These are phyloP conservation scores for Sorex maritimensis DNA, from an alignment of 2,797 vertebrate genomes.

Conservation along the genomic window DNA sequence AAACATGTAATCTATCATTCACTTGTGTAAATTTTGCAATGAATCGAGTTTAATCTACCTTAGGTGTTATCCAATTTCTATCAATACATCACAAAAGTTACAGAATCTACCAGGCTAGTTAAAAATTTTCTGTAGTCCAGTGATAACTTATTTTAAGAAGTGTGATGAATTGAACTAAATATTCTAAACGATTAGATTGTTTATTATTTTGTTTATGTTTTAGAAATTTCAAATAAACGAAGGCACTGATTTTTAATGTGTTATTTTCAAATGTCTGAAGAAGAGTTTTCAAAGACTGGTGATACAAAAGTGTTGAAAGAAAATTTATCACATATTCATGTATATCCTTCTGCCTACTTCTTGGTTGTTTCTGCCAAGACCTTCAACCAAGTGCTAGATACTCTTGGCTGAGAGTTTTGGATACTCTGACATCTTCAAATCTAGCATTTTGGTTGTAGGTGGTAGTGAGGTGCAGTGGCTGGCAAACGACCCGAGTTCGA, in stretches of 20 bases:
- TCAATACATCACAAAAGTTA: too few species aligned
- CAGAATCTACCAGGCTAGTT: too few species aligned
- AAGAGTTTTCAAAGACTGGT: not conserved
- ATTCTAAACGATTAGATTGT: not conserved
- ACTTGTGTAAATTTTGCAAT: not conserved
- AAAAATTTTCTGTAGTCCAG: not conserved
- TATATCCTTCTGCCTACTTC: not conserved
- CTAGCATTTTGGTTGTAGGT: not conserved
- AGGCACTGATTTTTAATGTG: not conserved
- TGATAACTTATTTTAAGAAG: constrained; percentile 27
- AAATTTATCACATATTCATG: not conserved
- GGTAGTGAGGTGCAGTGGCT: too few species aligned
- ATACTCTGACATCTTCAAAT: not conserved
- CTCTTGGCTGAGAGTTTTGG: not conserved
- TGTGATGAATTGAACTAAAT: not conserved
- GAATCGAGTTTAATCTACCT: constrained; percentile 41
- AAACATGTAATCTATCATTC: not conserved
- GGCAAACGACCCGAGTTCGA: too few species aligned
- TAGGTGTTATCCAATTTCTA: too few species aligned
- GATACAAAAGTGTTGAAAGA: not conserved
- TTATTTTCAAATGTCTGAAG: not conserved
- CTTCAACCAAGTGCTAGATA: not conserved
- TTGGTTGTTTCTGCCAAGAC: not conserved
- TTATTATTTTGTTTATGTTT: constrained; percentile 4
- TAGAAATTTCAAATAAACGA: constrained; percentile 43